These are phyloP conservation scores for Atherinomorus stipes DNA, from an alignment of 2,113 vertebrate genomes.

Conservation along the genomic window DNA sequence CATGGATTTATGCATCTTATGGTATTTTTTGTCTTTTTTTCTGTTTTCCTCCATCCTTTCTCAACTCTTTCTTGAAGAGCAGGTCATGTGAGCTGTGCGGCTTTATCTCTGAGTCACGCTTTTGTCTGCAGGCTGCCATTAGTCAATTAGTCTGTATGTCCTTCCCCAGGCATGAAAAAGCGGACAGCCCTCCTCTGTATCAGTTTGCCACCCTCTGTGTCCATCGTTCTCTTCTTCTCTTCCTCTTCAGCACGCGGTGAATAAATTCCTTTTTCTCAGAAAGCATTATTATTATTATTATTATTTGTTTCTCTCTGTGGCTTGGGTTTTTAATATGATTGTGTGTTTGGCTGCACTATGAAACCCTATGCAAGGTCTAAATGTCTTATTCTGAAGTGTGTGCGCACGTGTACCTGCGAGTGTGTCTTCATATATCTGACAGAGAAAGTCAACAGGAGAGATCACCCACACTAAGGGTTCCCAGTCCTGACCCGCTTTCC, in stretches of 20 bases:
- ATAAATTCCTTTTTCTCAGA: constrained; percentile 59
- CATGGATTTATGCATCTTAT: constrained; percentile 74
- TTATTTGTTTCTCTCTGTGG: constrained; percentile 39
- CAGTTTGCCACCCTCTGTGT: constrained; percentile 46
- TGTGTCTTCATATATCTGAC: constrained; percentile 47
- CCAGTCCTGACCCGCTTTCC: constrained; percentile 62
- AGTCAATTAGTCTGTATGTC: constrained; percentile 53
- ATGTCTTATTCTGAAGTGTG: constrained; percentile 47
- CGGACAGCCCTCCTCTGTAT: constrained; percentile 52
- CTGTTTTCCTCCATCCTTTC: constrained; percentile 38
- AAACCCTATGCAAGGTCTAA: constrained; percentile 33
- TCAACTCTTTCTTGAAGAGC: constrained; percentile 55
- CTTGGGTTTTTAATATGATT: constrained; percentile 48
- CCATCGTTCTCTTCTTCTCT: constrained; percentile 26
- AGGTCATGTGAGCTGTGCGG: constrained; percentile 57
- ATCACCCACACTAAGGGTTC: constrained; percentile 50
- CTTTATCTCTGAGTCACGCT: constrained; percentile 69
- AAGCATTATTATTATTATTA: constrained; percentile 16
- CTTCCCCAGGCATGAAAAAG: constrained; percentile 37
- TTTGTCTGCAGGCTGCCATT: constrained; percentile 51
- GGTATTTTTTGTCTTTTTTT: constrained; percentile 50
- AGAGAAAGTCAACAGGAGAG: constrained; percentile 61
- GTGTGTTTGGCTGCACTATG: constrained; percentile 32
- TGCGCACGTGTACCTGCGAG: constrained; percentile 65
- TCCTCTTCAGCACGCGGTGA: constrained; percentile 49